Evolutionary conservation across 2,797 vertebrate species (phyloP), one percentile per base, ranked within the genome.

Genomic region (Chiloscyllium punctatum): DNA sequence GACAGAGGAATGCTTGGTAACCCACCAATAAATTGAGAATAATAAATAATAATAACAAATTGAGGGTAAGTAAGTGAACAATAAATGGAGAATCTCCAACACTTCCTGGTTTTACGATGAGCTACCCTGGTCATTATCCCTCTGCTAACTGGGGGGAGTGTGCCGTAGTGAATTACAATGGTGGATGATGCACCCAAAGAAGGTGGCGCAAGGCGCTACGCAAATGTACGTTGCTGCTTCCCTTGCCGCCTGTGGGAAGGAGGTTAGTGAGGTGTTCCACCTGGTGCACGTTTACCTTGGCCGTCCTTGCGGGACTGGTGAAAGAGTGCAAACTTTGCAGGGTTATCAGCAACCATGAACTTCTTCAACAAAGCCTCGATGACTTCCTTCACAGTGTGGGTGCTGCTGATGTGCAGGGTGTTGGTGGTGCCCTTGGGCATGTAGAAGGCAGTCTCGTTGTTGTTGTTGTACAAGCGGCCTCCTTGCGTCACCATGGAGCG

Each of bases 321-420:
- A 97, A 98, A 99, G 97, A 99, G 98, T 97, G 99, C 98, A 96
- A 99, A 99, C 97, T 99, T 99, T 0, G 98, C 98, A 8, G 99
- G 99, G 97, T 99, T 99, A 97, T 99, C 99, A 0, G 98, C 98
- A 66, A 99, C 98, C 0, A 98, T 98, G 97, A 99, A 99, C 97
- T 99, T 99, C 86, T 97, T 98, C 96, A 99, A 98, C 97, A 99
- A 97, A 94, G 99, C 99, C 96, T 98, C 97, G 0, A 99, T 99
- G 86, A 99, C 99, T 96, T 99, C 98, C 95, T 97, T 98, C 0
- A 98, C 99, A 0, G 99, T 99, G 96, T 99, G 99, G 72, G 97
- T 97, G 96, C 99, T 99, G 98, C 99, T 99, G 98, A 99, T 98
- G 96, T 99, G 99, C 42, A 99, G 98, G 0, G 98, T 99, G 96